phyloP scores from a whole-genome alignment of 2,888 invertebrate genomes.

The Physocephala rufipes region DNA sequence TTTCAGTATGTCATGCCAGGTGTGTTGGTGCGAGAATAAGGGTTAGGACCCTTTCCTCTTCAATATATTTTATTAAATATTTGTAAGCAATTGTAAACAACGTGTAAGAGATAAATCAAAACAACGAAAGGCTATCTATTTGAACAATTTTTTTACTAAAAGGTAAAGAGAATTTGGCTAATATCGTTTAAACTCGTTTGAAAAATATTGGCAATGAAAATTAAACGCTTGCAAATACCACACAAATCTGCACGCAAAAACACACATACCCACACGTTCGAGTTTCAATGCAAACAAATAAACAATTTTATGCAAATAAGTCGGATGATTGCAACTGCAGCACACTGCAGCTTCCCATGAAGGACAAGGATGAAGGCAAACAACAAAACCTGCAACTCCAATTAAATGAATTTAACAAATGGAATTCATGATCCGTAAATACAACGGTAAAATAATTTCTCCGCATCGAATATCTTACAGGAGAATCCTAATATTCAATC shows the following conservation, averaged over 20 bases:
- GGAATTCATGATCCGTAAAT: no score
- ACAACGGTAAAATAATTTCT: no score
- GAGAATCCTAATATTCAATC: no score
- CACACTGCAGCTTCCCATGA: not conserved
- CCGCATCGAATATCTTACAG: no score
- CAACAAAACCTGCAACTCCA: no score
- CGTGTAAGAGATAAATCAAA: slow-evolving; percentile 39
- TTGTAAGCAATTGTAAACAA: slow-evolving; percentile 25
- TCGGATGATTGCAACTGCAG: slow-evolving; percentile 22
- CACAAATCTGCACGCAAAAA: not conserved
- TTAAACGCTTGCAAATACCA: not conserved
- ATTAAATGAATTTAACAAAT: no score
- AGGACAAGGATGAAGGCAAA: not conserved
- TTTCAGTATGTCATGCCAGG: no score
- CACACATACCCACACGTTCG: not conserved
- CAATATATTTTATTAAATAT: no score
- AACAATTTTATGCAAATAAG: slow-evolving; percentile 28
- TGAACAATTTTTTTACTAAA: slow-evolving; percentile 18
- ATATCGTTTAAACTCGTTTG: not conserved
- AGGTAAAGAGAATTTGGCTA: not conserved
- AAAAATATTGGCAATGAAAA: slow-evolving; percentile 25
- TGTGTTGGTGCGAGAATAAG: no score
- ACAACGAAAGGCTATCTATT: slow-evolving; percentile 38
- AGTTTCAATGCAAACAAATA: slow-evolving; percentile 27
- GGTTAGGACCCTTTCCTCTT: no score